Percentiles rank a stretch among this genome's conserved stretches.
Evolutionary conservation across 2,888 invertebrate species (phyloP).

Genomic region (Drosophila percnosoma): DNA sequence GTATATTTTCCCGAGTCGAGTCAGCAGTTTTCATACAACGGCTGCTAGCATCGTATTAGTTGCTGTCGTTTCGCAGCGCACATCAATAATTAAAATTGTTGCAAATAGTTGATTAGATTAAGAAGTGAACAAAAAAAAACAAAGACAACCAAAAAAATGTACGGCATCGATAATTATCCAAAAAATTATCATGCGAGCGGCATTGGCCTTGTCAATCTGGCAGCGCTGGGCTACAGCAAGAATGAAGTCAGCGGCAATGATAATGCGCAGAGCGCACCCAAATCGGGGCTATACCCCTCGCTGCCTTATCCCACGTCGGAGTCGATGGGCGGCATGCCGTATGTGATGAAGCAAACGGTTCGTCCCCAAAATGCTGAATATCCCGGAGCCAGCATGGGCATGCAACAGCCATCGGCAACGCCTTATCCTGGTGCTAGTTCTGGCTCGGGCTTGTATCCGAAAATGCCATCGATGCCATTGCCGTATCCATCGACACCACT

Average conservation of each 20-base stretch:
- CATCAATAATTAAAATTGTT: constrained; percentile 26
- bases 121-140: constrained; percentile 28
- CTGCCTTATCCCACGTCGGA: constrained; percentile 79
- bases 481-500: constrained; percentile 55
- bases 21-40: constrained; percentile 65
- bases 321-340: constrained; percentile 72
- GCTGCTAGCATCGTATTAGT: constrained; percentile 42
- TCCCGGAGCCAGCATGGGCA: constrained; percentile 40
- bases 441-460: constrained; percentile 55
- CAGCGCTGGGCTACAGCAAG: constrained; percentile 82
- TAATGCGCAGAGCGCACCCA: constrained; percentile 52
- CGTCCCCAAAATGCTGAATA: constrained; percentile 63
- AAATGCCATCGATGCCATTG: constrained; percentile 48
- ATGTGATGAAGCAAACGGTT: constrained; percentile 65
- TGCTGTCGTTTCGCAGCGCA: constrained; percentile 26
- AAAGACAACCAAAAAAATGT: constrained; percentile 39
- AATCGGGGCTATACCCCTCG: constrained; percentile 79
- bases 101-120: constrained; percentile 18
- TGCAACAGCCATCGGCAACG: constrained; percentile 50
- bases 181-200: constrained; percentile 84
- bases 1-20: constrained; percentile 58
- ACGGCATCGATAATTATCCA: constrained; percentile 80
- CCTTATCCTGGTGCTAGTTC: constrained; percentile 63
- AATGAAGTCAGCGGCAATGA: constrained; percentile 64
- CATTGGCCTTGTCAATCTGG: constrained; percentile 83